Percentiles rank a stretch among this genome's conserved stretches.
Evolutionary conservation across 1,140 invertebrate genomes (phyloP).

Genomic region (Conus ventricosus): DNA sequence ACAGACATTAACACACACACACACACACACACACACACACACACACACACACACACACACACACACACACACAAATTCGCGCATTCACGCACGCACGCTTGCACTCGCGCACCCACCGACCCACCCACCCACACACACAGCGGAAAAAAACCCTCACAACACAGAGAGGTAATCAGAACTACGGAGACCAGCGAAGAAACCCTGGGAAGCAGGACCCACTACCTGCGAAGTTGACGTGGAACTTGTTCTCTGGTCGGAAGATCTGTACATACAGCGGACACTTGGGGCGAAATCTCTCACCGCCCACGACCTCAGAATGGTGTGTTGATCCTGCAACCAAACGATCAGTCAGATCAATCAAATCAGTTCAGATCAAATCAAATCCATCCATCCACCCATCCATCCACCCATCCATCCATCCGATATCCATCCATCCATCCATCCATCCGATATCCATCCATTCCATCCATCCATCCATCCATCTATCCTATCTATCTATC

Average conservation of each 20-base stretch:
- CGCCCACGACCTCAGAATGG: conserved; percentile 97
- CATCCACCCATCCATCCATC: too few relatives aligned
- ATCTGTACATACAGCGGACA: conserved; percentile 99
- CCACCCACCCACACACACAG: too few relatives aligned
- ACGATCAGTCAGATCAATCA: background rate
- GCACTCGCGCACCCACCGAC: too few relatives aligned
- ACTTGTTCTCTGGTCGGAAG: conserved; percentile 97
- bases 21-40: conserved; percentile 22
- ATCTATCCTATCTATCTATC: too few relatives aligned
- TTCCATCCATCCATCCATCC: too few relatives aligned
- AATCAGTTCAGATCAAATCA: background rate
- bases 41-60: conserved; percentile 17
- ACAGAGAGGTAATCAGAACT: background rate
- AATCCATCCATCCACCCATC: background rate
- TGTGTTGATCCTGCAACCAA: conserved; percentile 89
- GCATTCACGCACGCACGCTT: too few relatives aligned
- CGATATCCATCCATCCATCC: too few relatives aligned
- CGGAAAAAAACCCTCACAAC: background rate
- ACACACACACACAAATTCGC: too few relatives aligned
- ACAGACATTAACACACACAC: too few relatives aligned
- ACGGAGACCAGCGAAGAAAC: background rate
- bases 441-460: background rate
- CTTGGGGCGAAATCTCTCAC: conserved; percentile 96
- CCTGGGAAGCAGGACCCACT: background rate
- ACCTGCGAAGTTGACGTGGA: conserved; percentile 97